Percentiles rank a stretch among this genome's conserved stretches.
Evolutionary conservation across 1,140 invertebrate genomes (phyloP).

Genomic region (Nixonia krombeini): DNA sequence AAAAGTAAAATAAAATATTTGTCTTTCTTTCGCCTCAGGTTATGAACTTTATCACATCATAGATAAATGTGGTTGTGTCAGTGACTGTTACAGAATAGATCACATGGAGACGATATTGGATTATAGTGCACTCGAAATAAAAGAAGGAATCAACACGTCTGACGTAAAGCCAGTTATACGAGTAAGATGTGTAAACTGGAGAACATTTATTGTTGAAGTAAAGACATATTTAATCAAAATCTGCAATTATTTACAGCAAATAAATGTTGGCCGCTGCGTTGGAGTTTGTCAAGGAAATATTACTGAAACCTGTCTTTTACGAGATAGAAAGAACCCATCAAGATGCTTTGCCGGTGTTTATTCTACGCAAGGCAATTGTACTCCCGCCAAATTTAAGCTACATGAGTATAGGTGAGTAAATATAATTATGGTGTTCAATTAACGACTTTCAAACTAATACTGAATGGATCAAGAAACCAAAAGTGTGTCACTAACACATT

Average conservation of each 20-base stretch:
- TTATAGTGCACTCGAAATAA: constrained; percentile 62
- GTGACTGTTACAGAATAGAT: constrained; percentile 64
- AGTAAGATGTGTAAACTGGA: constrained; percentile 37
- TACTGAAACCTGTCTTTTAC: constrained; percentile 65
- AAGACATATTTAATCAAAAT: constrained; percentile 5
- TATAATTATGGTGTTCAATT: too few species aligned
- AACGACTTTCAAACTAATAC: too few species aligned
- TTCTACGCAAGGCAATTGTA: constrained; percentile 62
- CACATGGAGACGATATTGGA: constrained; percentile 66
- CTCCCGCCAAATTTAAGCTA: constrained; percentile 66
- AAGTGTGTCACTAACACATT: too few species aligned
- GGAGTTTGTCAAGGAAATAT: constrained; percentile 65
- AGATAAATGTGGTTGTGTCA: constrained; percentile 64
- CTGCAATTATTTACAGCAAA: constrained; percentile 65
- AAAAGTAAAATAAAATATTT: too few species aligned
- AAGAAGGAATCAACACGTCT: constrained; percentile 57
- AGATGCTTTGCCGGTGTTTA: constrained; percentile 67
- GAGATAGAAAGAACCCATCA: constrained; percentile 63
- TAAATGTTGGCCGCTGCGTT: constrained; percentile 71
- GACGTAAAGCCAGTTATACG: constrained; percentile 58
- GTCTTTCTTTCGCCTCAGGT: too few species aligned
- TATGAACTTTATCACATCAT: constrained; percentile 66
- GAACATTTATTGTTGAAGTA: constrained; percentile 2
- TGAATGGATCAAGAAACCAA: too few species aligned
- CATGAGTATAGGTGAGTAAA: constrained; percentile 67